Conservation (phyloP, 2,797 vertebrate genomes). For the Sebastes nivosus region DNA sequence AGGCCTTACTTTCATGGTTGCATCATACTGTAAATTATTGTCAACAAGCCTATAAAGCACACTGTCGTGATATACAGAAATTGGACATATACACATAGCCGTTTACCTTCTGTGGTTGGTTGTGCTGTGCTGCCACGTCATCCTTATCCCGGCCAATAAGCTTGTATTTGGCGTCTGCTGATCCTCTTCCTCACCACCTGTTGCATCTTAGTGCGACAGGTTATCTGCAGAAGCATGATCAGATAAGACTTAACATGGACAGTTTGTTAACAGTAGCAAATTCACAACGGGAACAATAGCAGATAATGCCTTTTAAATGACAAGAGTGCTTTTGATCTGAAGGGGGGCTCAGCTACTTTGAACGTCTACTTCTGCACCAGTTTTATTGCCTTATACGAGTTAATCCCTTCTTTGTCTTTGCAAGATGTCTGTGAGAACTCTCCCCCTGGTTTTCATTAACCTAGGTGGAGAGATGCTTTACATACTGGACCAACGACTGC, state of each 20-base stretch:
- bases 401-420: conserved; percentile 23
- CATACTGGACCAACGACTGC: conserved; percentile 93
- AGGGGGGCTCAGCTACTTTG: background rate
- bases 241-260: conserved; percentile 36
- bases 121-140: conserved; percentile 6
- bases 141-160: conserved; percentile 61
- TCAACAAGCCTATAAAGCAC: background rate
- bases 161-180: conserved; percentile 40
- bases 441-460: conserved; percentile 93
- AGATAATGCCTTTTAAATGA: conserved; percentile 29
- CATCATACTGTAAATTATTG: background rate
- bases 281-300: background rate
- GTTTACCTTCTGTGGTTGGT: conserved; percentile 23
- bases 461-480: conserved; percentile 97
- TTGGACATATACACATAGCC: background rate
- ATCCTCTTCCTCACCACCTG: conserved; percentile 75
- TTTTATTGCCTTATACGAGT: background rate
- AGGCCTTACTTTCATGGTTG: background rate
- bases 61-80: background rate
- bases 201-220: conserved; percentile 55
- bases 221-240: conserved; percentile 40
- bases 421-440: conserved; percentile 87
- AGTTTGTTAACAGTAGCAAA: background rate
- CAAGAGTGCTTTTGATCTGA: background rate
- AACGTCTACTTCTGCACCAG: background rate